A percentile compares a stretch with the other conserved stretches of the same genome.
phyloP scores from a whole-genome alignment of 2,113 vertebrate genomes.

The Labeo rohita region DNA sequence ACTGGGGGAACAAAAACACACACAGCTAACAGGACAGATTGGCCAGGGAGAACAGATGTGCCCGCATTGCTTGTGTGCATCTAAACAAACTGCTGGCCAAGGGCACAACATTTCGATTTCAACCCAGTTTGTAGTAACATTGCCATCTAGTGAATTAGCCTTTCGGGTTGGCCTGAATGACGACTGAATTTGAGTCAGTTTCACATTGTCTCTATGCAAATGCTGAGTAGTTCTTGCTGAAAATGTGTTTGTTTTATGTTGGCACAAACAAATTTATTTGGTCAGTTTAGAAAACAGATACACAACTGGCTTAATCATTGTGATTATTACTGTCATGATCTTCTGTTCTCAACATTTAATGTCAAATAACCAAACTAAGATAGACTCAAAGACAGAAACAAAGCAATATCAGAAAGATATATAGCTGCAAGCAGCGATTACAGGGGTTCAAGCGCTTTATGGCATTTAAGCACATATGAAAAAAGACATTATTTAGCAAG shows the following conservation, averaged over 20 bases:
- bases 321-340: background rate
- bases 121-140: background rate
- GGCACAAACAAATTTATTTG: no score
- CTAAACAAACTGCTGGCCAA: background rate
- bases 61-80: background rate
- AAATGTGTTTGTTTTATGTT: background rate
- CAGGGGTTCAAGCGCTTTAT: no score
- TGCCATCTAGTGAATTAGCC: background rate
- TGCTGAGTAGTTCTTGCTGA: background rate
- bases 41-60: slow-evolving; percentile 3
- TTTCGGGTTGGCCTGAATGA: background rate
- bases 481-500: no score
- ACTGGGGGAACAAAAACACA: background rate
- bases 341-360: background rate
- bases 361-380: background rate
- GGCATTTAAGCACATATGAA: no score
- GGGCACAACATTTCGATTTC: background rate
- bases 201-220: background rate
- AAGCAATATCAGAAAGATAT: background rate
- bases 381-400: background rate
- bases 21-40: background rate
- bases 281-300: background rate
- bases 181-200: background rate
- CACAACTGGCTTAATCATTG: background rate
- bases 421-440: no score